Evolutionary conservation across 2,888 invertebrate genomes (phyloP).

Genomic region (Drosophila seclusa): DNA sequence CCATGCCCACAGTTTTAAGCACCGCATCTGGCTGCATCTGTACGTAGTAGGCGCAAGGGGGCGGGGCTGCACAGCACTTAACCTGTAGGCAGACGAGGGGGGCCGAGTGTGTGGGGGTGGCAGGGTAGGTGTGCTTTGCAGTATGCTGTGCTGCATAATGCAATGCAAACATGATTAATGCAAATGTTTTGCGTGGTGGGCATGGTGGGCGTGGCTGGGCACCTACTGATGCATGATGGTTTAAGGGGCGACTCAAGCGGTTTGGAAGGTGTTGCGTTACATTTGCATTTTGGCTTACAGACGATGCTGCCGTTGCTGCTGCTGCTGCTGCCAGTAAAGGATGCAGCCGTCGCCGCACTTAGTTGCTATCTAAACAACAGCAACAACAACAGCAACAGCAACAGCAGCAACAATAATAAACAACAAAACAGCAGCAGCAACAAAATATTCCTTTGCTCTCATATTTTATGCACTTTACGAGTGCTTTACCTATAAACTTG

Average conservation of each 20-base stretch:
- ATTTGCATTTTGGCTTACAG: conserved; percentile 75
- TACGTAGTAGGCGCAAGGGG: conserved; percentile 14
- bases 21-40: conserved; percentile 21
- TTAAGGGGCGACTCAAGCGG: conserved; percentile 10
- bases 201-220: conserved; percentile 50
- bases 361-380: conserved; percentile 72
- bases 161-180: conserved; percentile 80
- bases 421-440: conserved; percentile 21
- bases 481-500: conserved; percentile 73
- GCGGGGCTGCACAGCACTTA: conserved; percentile 45
- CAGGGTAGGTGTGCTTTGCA: conserved; percentile 26
- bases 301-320: background rate
- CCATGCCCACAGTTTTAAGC: conserved; percentile 47
- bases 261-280: conserved; percentile 71
- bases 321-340: conserved; percentile 31
- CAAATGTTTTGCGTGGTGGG: conserved; percentile 76
- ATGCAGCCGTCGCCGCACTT: conserved; percentile 67
- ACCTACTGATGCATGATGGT: background rate
- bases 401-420: conserved; percentile 4
- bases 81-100: conserved; percentile 20
- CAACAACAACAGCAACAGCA: conserved; percentile 27
- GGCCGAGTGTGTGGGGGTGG: background rate
- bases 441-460: conserved; percentile 35
- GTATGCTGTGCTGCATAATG: conserved; percentile 74
- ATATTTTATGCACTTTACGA: conserved; percentile 82